Evolutionary conservation across 1,140 invertebrate species (phyloP).

Genomic region (Chymomyza costata): DNA sequence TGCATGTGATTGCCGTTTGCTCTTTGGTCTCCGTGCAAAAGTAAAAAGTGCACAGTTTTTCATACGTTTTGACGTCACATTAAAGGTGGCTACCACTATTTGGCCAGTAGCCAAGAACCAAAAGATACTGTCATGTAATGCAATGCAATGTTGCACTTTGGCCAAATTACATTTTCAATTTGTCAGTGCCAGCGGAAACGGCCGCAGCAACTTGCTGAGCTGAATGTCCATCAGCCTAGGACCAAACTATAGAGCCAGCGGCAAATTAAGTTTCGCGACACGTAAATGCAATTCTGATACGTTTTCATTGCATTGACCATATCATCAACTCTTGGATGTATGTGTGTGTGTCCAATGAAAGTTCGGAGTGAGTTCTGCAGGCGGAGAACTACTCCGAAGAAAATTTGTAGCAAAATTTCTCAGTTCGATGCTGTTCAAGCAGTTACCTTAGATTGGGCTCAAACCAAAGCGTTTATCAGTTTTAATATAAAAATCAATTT

Average conservation of each 20-base stretch:
- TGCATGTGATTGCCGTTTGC: constrained; percentile 29
- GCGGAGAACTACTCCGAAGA: too few species aligned
- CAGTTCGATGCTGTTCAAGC: too few species aligned
- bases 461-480: too few species aligned
- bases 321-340: too few species aligned
- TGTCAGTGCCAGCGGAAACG: constrained; percentile 47
- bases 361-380: too few species aligned
- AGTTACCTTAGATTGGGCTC: too few species aligned
- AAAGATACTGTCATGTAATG: constrained; percentile 5
- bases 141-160: constrained; percentile 53
- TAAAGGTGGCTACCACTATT: constrained; percentile 27
- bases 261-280: constrained; percentile 47
- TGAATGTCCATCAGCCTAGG: constrained; percentile 13
- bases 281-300: too few species aligned
- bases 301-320: too few species aligned
- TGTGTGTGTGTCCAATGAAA: too few species aligned
- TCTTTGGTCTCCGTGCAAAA: constrained; percentile 6
- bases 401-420: too few species aligned
- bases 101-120: constrained; percentile 42
- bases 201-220: constrained; percentile 3
- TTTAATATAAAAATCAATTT: too few species aligned
- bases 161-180: constrained; percentile 68
- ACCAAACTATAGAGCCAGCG: too few species aligned
- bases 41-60: constrained; percentile 23
- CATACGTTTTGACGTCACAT: constrained; percentile 47